phyloP scores from a whole-genome alignment of 2,797 vertebrate genomes.

The Falco cherrug region DNA sequence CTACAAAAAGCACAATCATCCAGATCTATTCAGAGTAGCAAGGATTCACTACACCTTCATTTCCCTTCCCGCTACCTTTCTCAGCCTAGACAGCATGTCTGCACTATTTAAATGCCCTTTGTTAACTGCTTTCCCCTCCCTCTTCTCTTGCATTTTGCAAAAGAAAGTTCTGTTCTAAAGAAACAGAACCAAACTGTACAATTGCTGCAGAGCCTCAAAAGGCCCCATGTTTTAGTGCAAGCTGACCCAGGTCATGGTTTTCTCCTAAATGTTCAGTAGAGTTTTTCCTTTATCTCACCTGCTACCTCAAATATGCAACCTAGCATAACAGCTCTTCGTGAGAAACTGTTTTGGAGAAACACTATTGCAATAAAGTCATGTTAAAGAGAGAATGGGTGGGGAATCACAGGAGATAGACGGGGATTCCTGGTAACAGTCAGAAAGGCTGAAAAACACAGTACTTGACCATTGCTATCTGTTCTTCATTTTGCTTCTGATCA shows the following conservation, averaged over 20 bases:
- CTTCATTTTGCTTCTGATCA: background rate
- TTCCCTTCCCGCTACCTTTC: background rate
- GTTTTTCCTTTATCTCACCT: background rate
- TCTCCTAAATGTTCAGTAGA: background rate
- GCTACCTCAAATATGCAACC: background rate
- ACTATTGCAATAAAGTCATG: background rate
- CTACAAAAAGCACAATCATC: slow-evolving; percentile 2
- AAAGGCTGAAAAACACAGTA: background rate
- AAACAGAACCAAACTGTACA: background rate
- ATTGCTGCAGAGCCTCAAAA: background rate
- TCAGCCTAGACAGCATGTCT: background rate
- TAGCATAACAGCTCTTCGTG: background rate
- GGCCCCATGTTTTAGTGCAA: background rate
- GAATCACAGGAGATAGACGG: background rate
- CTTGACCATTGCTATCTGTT: background rate
- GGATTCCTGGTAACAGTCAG: background rate
- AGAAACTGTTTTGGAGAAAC: background rate
- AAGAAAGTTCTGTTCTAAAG: background rate
- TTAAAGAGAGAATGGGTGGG: background rate
- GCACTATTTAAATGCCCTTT: background rate
- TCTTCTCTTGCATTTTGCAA: background rate
- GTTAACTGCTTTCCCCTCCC: background rate
- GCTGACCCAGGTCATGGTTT: background rate
- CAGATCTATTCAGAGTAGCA: background rate
- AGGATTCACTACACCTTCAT: background rate